Evolutionary conservation across 30 jellyfish, hydroid and myxozoan genomes (phyloP).

Genomic region (Rhopilema esculentum): DNA sequence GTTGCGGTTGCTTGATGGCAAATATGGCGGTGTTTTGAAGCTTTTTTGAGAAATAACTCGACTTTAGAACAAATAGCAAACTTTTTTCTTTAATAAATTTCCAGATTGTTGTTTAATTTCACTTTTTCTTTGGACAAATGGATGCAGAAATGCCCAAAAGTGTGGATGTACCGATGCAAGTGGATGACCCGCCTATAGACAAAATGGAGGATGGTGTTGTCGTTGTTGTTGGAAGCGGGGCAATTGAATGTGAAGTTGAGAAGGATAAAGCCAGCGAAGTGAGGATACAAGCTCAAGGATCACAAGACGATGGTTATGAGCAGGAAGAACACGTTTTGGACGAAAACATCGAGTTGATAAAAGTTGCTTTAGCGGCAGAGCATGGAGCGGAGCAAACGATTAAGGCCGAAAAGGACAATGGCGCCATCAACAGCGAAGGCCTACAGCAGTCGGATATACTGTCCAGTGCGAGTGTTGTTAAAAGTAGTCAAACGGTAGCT

Average conservation of each 20-base stretch:
- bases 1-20: constrained; percentile 74
- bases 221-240: constrained; percentile 77
- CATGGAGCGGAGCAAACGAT: background rate
- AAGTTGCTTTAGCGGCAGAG: constrained; percentile 8
- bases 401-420: background rate
- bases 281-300: background rate
- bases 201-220: constrained; percentile 69
- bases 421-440: background rate
- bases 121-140: background rate
- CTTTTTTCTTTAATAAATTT: background rate
- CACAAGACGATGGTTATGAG: background rate
- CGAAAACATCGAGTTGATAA: background rate
- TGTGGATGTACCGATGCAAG: background rate
- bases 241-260: constrained; percentile 14
- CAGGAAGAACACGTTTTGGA: constrained; percentile 1
- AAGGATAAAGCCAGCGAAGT: background rate
- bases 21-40: constrained; percentile 58
- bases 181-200: background rate
- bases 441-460: background rate
- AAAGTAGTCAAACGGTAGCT: background rate
- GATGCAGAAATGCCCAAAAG: constrained; percentile 2
- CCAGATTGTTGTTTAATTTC: background rate
- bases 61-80: background rate
- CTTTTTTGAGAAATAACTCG: background rate
- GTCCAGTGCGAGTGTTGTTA: background rate